These are phyloP conservation scores for Anoncus sp. DNA, from an alignment of 2,888 invertebrate species.

Conservation along the genomic window DNA sequence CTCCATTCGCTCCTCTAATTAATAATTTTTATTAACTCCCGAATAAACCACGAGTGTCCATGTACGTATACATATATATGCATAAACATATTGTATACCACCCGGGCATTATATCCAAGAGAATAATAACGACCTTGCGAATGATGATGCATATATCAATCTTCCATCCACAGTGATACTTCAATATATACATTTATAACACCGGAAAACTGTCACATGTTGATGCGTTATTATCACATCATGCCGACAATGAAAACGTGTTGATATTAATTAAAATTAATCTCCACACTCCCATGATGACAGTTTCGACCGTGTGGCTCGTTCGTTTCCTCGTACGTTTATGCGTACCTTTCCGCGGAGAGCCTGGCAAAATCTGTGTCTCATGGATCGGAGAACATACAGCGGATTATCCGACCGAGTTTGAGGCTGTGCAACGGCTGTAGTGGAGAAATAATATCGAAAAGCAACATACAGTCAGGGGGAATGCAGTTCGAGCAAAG, in stretches of 20 bases:
- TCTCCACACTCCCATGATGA: slow-evolving; percentile 4
- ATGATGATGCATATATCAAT: slow-evolving; percentile 1
- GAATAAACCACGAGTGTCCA: neutral
- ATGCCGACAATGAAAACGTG: slow-evolving; percentile 18
- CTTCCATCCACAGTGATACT: neutral
- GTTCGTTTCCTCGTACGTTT: slow-evolving; percentile 42
- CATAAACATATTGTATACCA: neutral
- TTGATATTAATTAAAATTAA: slow-evolving; percentile 58
- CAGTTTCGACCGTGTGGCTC: neutral
- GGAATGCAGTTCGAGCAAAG: neutral
- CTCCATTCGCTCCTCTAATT: slow-evolving; percentile 5
- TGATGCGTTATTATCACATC: slow-evolving; percentile 17
- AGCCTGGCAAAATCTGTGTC: slow-evolving; percentile 22
- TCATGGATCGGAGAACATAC: slow-evolving; percentile 11
- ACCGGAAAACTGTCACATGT: slow-evolving; percentile 12
- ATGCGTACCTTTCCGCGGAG: neutral
- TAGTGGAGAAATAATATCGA: neutral
- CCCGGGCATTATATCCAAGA: neutral
- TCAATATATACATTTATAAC: slow-evolving; percentile 15
- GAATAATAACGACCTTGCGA: slow-evolving; percentile 12
- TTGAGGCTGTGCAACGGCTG: neutral
- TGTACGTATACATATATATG: neutral
- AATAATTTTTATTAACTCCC: slow-evolving; percentile 15
- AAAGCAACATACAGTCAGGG: slow-evolving; percentile 8
- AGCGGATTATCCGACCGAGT: slow-evolving; percentile 44